Evolutionary conservation across 2,113 vertebrate genomes (phyloP), one percentile per base, ranked within the genome.

Genomic region (Dicrurus megarhynchus): DNA sequence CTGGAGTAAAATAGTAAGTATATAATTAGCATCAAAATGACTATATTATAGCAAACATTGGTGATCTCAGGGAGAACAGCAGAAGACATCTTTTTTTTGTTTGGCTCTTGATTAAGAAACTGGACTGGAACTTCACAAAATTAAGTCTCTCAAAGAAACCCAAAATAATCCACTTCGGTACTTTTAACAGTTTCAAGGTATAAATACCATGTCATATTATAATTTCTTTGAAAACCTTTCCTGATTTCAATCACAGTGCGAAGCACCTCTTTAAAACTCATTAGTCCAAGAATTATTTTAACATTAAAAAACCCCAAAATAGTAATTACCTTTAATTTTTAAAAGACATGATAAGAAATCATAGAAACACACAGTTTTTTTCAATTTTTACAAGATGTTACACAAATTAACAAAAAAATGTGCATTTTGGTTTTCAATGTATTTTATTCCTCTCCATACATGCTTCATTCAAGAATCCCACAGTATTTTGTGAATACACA

Each of bases 11-110:
- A 86, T 78, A 92, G 60, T 84, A 94, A 83, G 44, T 61, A 87
- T 59, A 55, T 69, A 85, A 94, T 87, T 91, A 92, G 46, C 67
- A 95, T 81, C 8, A 90, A 96, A 92, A 59, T 81, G 5, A 95
- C 57, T 47, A 23, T 32, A 46, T 59, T 88, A 79, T 5, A 70
- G 61, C 33, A 77, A 94, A 71, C 22, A 70, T 2, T 44, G 14
- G 60, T 55, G 30, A 47, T 42, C 75, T 61, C 41, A 80, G 68
- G 16, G 47, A 86, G 44, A 84, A 46, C 9, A 78, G 30, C 13
- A 77, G 15, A 82, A 50, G 19, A 50, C 5, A 19, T 16, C 55
- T 64, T 67, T 35, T 35, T 94, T 84, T 70, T 17, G 23, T 84
- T n/a, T 1, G 3, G 27, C 14, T 52, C 60, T 65, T 89, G 37